Evolutionary conservation across 1,140 invertebrate genomes (phyloP), one percentile per base, ranked within the genome.

Genomic region (Thereuonema tuberculata): DNA sequence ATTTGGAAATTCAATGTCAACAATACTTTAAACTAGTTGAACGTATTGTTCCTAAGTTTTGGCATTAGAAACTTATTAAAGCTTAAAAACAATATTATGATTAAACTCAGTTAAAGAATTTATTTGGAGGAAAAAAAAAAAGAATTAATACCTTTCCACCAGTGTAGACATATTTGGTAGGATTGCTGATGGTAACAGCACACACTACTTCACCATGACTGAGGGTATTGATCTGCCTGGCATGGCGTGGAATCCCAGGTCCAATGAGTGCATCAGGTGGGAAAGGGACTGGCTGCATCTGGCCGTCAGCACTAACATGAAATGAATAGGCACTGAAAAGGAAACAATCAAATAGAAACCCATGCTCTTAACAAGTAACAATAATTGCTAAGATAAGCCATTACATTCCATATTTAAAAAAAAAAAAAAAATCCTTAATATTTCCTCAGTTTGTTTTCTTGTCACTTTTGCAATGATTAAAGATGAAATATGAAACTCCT

Each of bases 161-260:
- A 15, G 95, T 98, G 75, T 96, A 98, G 3, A 98, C 92, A 73
- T 93, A 90, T 72, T 92, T 84, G 59, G 89, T 91, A 43, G 89
- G 86, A 75, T 88, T 89, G 56, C 77, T 73, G 79, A 97, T 80
- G 79, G 90, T 76, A 76, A 98, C 76, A 78, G 95, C 73, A 84
- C 95, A 82, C 76, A 98, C 76, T 15, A 91, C 93, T 75, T 98
- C 95, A 12, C 94, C 95, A 72, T 98, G 95, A 63, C 83, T 86
- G 63, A 98, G 74, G 2, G 89, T 93, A 69, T 89, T 90, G 61
- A 93, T 89, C 73, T 90, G 85, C 25, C 90, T 78, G 23, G 89
- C 91, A 70, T 90, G 88, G 60, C 90, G 80, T 1, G 94, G 94
- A 69, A 98, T 92, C 12, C 93, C 94, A 20, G 90, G 84, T 24